phyloP scores from a whole-genome alignment of 2,113 vertebrate genomes.

The Rhodinocichla rosea region DNA sequence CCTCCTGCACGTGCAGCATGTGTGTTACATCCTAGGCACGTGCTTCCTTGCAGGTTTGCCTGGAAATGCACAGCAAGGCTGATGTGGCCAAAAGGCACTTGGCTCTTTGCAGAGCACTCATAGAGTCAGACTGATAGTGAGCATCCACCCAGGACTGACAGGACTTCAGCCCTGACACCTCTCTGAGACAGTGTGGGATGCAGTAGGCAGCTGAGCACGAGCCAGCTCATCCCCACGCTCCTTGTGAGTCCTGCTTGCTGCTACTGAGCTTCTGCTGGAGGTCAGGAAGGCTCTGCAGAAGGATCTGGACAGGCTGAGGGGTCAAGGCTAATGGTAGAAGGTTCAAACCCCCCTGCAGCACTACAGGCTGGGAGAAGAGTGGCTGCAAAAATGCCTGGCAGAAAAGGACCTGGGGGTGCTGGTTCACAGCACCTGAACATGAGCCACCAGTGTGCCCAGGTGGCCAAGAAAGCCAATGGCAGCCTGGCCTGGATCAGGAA shows the following conservation, averaged over 20 bases:
- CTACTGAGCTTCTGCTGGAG: not conserved
- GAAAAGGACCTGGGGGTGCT: not conserved
- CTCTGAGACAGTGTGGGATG: not conserved
- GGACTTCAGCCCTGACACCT: not conserved
- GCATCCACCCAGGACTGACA: not conserved
- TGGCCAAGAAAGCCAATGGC: not conserved
- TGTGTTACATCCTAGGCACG: fast-evolving
- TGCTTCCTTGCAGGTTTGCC: not conserved
- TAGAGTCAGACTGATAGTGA: not conserved
- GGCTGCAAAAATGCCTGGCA: not conserved
- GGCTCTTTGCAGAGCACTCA: not conserved
- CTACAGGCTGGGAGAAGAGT: not conserved
- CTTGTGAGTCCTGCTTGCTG: not conserved
- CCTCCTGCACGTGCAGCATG: not conserved
- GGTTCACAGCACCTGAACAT: not conserved
- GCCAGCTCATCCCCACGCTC: fast-evolving
- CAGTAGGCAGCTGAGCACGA: not conserved
- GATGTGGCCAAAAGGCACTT: not conserved
- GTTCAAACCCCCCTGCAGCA: not conserved
- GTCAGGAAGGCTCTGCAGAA: not conserved
- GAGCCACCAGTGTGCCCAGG: not conserved
- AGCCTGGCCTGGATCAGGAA: not conserved
- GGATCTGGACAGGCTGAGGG: not conserved
- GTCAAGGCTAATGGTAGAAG: not conserved
- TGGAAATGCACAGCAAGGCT: not conserved